Conservation (phyloP, 2,888 invertebrate species). For the Glyphotaelius pellucidus region DNA sequence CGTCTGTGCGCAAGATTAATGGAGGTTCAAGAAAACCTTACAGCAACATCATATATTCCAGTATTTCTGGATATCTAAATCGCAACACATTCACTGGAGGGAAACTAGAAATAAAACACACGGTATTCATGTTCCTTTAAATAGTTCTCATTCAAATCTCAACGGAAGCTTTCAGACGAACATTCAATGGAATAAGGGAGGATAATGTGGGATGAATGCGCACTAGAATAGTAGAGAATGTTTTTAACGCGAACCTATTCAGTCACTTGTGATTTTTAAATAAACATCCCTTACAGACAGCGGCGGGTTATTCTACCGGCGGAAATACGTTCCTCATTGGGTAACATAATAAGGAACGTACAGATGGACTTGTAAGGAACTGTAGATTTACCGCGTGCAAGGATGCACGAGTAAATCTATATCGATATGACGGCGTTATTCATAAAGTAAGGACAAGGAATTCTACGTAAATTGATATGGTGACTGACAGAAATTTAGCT, state of each 20-base stretch:
- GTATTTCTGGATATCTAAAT: not conserved
- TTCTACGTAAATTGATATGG: not conserved
- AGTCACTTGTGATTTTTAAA: constrained; percentile 27
- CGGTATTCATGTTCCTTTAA: not conserved
- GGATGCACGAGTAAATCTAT: not conserved
- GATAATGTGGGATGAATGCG: not conserved
- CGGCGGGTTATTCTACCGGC: constrained; percentile 11
- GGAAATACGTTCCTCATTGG: constrained; percentile 21
- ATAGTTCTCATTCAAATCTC: not conserved
- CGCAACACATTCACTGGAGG: not conserved
- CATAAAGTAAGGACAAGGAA: not conserved
- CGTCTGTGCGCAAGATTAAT: constrained; percentile 17
- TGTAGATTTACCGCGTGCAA: not conserved
- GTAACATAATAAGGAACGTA: constrained; percentile 32
- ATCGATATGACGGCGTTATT: constrained; percentile 11
- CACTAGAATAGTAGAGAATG: not conserved
- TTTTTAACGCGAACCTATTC: constrained; percentile 5
- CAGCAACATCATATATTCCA: not conserved
- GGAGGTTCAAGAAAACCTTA: not conserved
- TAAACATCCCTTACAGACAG: constrained; percentile 24
- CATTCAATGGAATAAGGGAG: not conserved
- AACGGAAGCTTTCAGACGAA: not conserved
- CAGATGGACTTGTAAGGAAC: not conserved
- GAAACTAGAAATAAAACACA: not conserved
- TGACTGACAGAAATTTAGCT: not conserved